Percentiles rank a stretch among this genome's conserved stretches.
Evolutionary conservation across 1,140 invertebrate genomes (phyloP).

Genomic region (Wiebesia pumilae): DNA sequence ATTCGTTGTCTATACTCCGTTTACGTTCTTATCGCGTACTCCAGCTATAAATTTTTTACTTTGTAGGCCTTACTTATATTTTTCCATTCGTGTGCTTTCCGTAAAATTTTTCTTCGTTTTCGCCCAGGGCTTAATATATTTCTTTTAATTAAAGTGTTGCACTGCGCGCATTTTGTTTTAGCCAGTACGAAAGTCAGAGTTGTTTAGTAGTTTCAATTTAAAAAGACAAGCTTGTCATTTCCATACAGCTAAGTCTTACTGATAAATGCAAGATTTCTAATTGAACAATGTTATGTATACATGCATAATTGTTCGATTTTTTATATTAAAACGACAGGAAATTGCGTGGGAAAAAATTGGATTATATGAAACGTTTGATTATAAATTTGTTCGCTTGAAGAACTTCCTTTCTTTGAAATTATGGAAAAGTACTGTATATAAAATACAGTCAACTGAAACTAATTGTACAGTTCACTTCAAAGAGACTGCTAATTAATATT

Average conservation of each 20-base stretch:
- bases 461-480: too few species aligned
- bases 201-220: not conserved
- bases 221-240: slow-evolving; percentile 4
- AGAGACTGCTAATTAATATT: too few species aligned
- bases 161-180: not conserved
- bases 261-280: not conserved
- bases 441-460: too few species aligned
- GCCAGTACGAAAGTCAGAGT: not conserved
- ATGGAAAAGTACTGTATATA: too few species aligned
- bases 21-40: not conserved
- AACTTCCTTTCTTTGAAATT: too few species aligned
- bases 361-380: too few species aligned
- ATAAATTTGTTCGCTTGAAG: too few species aligned
- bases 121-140: not conserved
- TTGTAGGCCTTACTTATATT: not conserved
- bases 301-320: too few species aligned
- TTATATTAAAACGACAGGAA: too few species aligned
- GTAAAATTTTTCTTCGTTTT: not conserved
- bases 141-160: slow-evolving; percentile 29
- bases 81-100: not conserved
- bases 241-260: not conserved
- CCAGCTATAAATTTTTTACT: not conserved
- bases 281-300: too few species aligned
- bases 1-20: not conserved
- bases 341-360: too few species aligned